Percentiles rank a stretch among this genome's conserved stretches.
Evolutionary conservation across 2,113 vertebrate species (phyloP).

Genomic region (Nyctereutes procyonoides): DNA sequence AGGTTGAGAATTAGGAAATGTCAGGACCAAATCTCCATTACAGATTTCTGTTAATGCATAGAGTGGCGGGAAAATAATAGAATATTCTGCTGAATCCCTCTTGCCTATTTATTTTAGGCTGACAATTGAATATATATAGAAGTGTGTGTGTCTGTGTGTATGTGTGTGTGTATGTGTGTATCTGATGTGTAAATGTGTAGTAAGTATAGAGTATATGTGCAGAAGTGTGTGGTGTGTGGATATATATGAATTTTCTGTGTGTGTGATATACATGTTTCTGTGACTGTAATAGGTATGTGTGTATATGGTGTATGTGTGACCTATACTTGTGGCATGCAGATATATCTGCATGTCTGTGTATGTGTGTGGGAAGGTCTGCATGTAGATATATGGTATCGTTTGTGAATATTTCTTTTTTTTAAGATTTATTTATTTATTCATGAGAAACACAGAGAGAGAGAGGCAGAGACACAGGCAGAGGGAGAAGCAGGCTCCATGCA

Average conservation of each 20-base stretch:
- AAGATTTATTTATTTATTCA: no score
- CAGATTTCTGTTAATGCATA: background rate
- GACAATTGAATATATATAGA: background rate
- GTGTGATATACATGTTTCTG: background rate
- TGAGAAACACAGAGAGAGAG: no score
- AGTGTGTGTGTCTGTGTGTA: background rate
- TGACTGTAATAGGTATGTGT: background rate
- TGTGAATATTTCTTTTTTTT: background rate
- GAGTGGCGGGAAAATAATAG: background rate
- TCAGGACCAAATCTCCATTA: background rate
- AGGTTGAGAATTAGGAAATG: background rate
- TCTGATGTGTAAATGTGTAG: background rate
- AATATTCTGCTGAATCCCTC: slow-evolving; percentile 2
- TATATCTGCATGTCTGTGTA: background rate
- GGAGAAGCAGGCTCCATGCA: no score
- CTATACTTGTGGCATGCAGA: background rate
- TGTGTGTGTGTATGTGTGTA: background rate
- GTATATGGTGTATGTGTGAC: background rate
- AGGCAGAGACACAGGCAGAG: no score
- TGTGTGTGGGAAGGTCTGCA: background rate
- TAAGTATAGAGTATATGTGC: background rate
- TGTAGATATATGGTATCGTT: background rate
- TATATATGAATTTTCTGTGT: background rate
- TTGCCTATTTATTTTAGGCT: background rate
- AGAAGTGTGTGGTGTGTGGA: background rate